Evolutionary conservation across 53 echinoderm and acorn worm species (phyloP).

Genomic region (Mesocentrotus franciscanus): DNA sequence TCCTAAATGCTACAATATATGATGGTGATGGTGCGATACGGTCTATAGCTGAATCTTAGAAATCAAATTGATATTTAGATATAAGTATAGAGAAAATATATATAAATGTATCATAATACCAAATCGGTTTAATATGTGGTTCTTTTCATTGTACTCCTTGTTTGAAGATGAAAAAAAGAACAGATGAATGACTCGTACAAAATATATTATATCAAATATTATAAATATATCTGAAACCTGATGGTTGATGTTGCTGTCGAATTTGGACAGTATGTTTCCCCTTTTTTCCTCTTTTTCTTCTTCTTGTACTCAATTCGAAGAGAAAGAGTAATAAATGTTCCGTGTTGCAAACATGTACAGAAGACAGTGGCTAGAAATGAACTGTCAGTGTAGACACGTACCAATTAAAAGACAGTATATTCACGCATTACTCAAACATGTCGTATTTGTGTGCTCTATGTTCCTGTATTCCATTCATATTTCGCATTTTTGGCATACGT

Average conservation of each 20-base stretch:
- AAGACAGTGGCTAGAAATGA: slow-evolving; percentile 47
- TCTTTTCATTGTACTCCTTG: slow-evolving; percentile 52
- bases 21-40: slow-evolving; percentile 58
- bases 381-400: slow-evolving; percentile 52
- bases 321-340: slow-evolving; percentile 29
- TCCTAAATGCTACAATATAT: slow-evolving; percentile 55
- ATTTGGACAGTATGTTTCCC: slow-evolving; percentile 53
- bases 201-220: slow-evolving; percentile 68
- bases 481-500: background rate
- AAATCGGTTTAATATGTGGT: slow-evolving; percentile 61
- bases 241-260: slow-evolving; percentile 53
- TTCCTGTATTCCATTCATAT: background rate
- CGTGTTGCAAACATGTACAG: slow-evolving; percentile 57
- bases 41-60: slow-evolving; percentile 54
- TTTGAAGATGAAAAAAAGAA: slow-evolving; percentile 33
- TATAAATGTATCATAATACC: slow-evolving; percentile 67
- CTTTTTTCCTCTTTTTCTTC: slow-evolving; percentile 42
- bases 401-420: slow-evolving; percentile 65
- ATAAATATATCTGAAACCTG: slow-evolving; percentile 58
- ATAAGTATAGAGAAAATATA: slow-evolving; percentile 65
- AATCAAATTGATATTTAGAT: slow-evolving; percentile 64
- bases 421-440: slow-evolving; percentile 63
- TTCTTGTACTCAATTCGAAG: background rate
- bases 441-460: slow-evolving; percentile 5
- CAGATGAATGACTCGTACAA: slow-evolving; percentile 47